phyloP scores from a whole-genome alignment of 2,888 invertebrate species.

The Petrolisthes manimaculis region DNA sequence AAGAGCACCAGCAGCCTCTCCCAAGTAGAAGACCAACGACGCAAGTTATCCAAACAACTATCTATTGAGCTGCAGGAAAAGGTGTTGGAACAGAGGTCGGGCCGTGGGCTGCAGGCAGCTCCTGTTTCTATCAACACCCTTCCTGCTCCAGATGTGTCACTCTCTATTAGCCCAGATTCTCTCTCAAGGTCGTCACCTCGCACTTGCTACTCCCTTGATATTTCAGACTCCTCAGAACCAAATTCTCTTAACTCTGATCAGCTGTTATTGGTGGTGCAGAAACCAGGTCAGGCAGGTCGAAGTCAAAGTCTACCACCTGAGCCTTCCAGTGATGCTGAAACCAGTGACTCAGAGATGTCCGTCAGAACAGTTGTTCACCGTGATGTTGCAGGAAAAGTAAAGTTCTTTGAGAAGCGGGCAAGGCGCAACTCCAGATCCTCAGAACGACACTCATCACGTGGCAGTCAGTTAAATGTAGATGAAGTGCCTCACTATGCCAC shows the following conservation, averaged over 20 bases:
- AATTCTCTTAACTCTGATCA: conserved; percentile 64
- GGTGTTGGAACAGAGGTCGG: conserved; percentile 54
- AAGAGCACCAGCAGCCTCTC: conserved; percentile 39
- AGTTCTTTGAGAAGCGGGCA: conserved; percentile 64
- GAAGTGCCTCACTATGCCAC: conserved; percentile 61
- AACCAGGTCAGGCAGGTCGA: conserved; percentile 52
- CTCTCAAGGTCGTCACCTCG: conserved; percentile 62
- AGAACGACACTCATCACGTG: conserved; percentile 57
- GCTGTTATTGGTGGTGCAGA: conserved; percentile 59
- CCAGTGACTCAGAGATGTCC: conserved; percentile 63
- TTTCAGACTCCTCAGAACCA: conserved; percentile 65
- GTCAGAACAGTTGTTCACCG: conserved; percentile 64
- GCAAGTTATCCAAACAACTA: conserved; percentile 61
- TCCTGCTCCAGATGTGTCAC: conserved; percentile 40
- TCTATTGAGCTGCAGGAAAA: conserved; percentile 65
- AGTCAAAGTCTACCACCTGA: conserved; percentile 64
- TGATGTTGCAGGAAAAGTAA: conserved; percentile 65
- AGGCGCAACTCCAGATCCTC: conserved; percentile 61
- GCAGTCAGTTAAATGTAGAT: conserved; percentile 55
- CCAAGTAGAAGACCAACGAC: conserved; percentile 57
- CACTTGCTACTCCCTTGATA: conserved; percentile 64
- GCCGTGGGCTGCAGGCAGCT: conserved; percentile 28
- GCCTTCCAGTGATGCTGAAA: conserved; percentile 54
- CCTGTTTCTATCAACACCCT: conserved; percentile 29
- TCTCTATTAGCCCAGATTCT: conserved; percentile 63